Percentiles rank a stretch among this genome's conserved stretches.
phyloP scores from a whole-genome alignment of 2,113 vertebrate species.

The Calidris pygmaea region DNA sequence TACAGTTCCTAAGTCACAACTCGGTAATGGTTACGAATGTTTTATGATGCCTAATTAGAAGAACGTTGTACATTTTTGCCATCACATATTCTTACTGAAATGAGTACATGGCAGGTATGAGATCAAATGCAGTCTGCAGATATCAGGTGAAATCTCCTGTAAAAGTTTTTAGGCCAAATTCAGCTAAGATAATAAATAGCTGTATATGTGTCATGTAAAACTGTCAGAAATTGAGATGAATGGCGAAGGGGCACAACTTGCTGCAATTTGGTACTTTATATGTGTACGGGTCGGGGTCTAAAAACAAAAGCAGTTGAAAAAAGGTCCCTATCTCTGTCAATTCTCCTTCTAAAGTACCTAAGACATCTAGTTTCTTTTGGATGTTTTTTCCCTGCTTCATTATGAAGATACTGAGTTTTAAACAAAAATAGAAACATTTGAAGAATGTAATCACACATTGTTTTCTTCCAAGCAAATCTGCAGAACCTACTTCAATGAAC shows the following conservation, averaged over 20 bases:
- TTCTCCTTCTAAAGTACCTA: background rate
- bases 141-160: background rate
- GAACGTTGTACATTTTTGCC: background rate
- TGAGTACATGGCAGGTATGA: background rate
- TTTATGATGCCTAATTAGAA: background rate
- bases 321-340: background rate
- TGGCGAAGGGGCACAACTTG: background rate
- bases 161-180: background rate
- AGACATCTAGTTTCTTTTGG: background rate
- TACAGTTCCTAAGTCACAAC: background rate
- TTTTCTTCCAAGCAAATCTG: slow-evolving; percentile 2
- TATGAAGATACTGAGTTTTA: background rate
- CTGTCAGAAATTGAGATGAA: background rate
- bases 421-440: background rate
- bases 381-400: background rate
- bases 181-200: background rate
- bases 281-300: background rate
- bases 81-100: background rate
- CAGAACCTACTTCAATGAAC: background rate
- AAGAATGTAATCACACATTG: background rate
- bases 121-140: background rate
- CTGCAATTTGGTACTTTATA: background rate
- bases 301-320: background rate
- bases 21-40: background rate
- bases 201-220: background rate